Base-by-base conservation (phyloP, 2,113 vertebrate species). In the Orycteropus afer region DNA sequence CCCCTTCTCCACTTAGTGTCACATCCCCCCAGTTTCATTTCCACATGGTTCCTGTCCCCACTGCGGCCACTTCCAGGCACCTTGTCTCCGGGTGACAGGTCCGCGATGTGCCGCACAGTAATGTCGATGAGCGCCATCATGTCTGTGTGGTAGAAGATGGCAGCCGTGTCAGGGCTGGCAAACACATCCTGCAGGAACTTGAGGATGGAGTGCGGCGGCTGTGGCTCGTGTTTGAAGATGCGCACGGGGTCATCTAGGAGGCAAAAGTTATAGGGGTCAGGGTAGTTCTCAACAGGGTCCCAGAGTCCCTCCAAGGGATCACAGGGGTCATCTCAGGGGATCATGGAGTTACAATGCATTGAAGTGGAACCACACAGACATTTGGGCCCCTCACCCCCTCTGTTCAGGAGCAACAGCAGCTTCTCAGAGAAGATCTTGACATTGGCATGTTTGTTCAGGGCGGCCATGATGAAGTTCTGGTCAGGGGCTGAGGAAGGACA, bases 71-170 rank as follows among this genome's bases (percentile, higher is more conserved):
- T 40, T 82, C 53, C 20, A 1, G 93, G 97, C 96, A 99, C 99
- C 99, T 99, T 99, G 95, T 99, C 99, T 97, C 99, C 99, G 0
- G 99, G 99, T 0, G 99, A 99, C 89, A 99, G 99, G 97, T 99
- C 99, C 0, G 99, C 99, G 34, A 99, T 99, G 96, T 99, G 99
- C 67, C 99, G 98, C 96, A 99, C 99, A 0, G 99, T 98, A 65
- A 99, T 99, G 98, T 99, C 99, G 1, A 99, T 99, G 98, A 99
- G 99, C 37, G 99, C 99, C 99, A 99, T 99, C 99, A 99, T 99
- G 98, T 99, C 99, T 0, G 99, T 99, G 97, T 98, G 99, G 98
- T 99, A 99, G 98, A 99, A 99, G 98, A 99, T 99, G 97, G 98
- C 95, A 0, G 99, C 99, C 0, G 99, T 99, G 81, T 99, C 97